A percentile compares a stretch with the other conserved stretches of the same genome.
Conservation (phyloP, 92 coral and sea anemone genomes). For the Pocillopora meandrina region DNA sequence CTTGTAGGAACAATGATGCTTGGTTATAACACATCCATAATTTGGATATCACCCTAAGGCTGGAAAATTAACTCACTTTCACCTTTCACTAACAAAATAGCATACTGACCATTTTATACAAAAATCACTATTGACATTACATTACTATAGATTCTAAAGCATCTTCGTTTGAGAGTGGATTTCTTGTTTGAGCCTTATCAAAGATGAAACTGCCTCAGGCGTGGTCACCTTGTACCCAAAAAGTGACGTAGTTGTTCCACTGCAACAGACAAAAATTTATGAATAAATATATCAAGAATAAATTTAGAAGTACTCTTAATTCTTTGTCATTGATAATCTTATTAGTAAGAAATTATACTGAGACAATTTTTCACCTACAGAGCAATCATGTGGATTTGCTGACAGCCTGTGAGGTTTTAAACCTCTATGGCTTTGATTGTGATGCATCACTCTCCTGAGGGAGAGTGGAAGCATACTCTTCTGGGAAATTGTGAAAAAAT, state of each 20-base stretch:
- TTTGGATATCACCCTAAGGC: not conserved
- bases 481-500: no score
- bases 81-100: not conserved
- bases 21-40: no score
- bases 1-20: no score
- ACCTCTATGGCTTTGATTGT: no score
- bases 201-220: constrained; percentile 77
- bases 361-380: no score
- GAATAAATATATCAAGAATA: not conserved
- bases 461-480: no score
- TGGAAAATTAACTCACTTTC: not conserved
- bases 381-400: no score
- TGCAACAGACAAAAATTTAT: constrained; percentile 33
- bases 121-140: not conserved
- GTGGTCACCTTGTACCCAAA: constrained; percentile 98
- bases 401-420: no score
- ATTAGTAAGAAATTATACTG: no score
- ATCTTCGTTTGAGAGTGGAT: constrained; percentile 46
- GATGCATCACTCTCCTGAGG: no score
- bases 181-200: constrained; percentile 73
- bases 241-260: constrained; percentile 98
- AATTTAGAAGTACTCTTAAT: no score
- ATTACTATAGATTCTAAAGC: not conserved
- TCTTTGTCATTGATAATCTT: no score
- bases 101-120: constrained; percentile 3